Base-by-base conservation (phyloP, 2,797 vertebrate genomes). In the Microchirus variegatus region DNA sequence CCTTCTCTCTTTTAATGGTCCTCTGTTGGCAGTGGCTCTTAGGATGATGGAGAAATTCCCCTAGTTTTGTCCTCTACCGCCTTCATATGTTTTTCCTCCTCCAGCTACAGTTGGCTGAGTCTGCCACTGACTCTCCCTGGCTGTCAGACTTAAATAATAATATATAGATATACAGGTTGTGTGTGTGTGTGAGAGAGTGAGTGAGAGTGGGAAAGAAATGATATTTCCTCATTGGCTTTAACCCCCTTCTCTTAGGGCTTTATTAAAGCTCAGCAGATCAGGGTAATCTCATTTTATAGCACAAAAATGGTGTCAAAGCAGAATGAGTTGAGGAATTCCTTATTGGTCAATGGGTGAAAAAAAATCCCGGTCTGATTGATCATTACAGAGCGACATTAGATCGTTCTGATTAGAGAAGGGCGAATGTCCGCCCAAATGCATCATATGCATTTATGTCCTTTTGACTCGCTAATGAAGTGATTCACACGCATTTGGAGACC, bases 101-200 rank as follows among this genome's bases (percentile, higher is more conserved):
- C 15, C 2, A 6, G 54, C 18, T 43, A 50, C 57, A 56, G 60
- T 63, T 13, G 47, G 13, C 71, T n/a, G 50, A 72, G 41, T 41
- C 2, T 40, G 45, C 45, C 2, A 7, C 40, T 19, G 53, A 51
- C 26, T 26, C 44, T 52, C n/a, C 26, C 35, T 57, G 14, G 16
- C 8, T 45, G 46, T 62, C 43, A 46, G 53, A 68, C 71, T 75
- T 51, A 56, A 79, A 57, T 78, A 78, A 80, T 71, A 83, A 80
- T 81, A 69, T n/a, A 83, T 63, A 54, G 57, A 62, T 70, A n/a
- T 41, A 31, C 18, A n/a, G 36, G 36, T 59, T 42, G 12, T 42
- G 40, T 5, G 12, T 13, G 40, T 14, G 40, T 42, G 40, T 13
- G 13, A 2, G 13, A 13, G 40, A 1, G 10, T 3, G 37, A 5